Percentiles rank a stretch among this genome's conserved stretches.
Conservation (phyloP, 2,888 invertebrate genomes). For the Scaeva pyrastri region DNA sequence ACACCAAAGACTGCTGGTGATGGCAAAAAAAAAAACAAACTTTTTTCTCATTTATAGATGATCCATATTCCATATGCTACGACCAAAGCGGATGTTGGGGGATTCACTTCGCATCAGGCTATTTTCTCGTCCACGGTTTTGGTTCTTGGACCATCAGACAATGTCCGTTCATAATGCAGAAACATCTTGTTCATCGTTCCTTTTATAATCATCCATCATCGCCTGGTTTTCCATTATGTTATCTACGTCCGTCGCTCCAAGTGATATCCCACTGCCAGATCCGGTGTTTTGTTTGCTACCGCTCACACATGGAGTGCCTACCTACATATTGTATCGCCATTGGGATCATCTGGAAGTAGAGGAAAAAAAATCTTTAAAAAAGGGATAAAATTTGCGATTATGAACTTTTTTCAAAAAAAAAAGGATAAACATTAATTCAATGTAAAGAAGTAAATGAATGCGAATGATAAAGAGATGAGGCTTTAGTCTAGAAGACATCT, state of each 20-base stretch:
- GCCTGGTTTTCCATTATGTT: conserved; percentile 63
- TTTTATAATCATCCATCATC: conserved; percentile 59
- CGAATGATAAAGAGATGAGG: conserved; percentile 22
- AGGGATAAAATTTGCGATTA: conserved; percentile 46
- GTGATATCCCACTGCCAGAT: conserved; percentile 72
- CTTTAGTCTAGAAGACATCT: conserved; percentile 5
- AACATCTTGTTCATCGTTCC: conserved; percentile 74
- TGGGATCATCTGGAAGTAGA: conserved; percentile 70
- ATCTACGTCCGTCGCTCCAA: conserved; percentile 60
- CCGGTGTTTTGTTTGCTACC: conserved; percentile 72
- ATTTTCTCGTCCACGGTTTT: conserved; percentile 41
- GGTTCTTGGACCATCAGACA: conserved; percentile 59
- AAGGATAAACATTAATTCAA: conserved; percentile 35
- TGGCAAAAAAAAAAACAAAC: neutral
- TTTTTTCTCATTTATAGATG: conserved; percentile 22
- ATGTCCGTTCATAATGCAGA: conserved; percentile 75
- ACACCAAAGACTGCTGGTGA: neutral
- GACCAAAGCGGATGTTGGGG: conserved; percentile 60
- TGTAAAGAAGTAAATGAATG: conserved; percentile 21
- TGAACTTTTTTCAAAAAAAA: conserved; percentile 27
- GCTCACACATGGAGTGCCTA: conserved; percentile 40
- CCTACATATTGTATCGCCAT: neutral
- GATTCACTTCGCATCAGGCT: conserved; percentile 41
- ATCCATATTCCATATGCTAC: conserved; percentile 2
- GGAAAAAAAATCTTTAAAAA: conserved; percentile 12